Evolutionary conservation across 2,797 vertebrate genomes (phyloP).

Genomic region (Hyperoplus immaculatus): DNA sequence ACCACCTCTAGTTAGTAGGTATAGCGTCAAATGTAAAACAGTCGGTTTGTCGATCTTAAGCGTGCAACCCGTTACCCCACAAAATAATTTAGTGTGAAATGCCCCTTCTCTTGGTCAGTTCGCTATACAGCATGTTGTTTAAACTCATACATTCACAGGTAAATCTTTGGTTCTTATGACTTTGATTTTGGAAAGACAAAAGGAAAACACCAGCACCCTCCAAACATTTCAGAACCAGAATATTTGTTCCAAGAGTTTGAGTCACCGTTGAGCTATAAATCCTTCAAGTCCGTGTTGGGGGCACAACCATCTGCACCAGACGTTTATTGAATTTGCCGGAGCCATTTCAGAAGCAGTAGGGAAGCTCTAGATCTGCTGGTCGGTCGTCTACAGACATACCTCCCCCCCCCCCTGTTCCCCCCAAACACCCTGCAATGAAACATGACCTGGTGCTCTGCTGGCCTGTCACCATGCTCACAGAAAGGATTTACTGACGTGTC

Average conservation of each 20-base stretch:
- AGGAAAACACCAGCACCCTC: not conserved
- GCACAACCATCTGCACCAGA: too few relatives aligned
- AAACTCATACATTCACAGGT: too few relatives aligned
- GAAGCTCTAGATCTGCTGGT: not conserved
- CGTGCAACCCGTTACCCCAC: not conserved
- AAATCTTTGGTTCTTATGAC: not conserved
- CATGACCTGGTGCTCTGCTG: conserved; percentile 9
- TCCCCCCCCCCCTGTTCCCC: too few relatives aligned
- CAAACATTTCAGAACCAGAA: not conserved
- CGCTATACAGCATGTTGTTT: too few relatives aligned
- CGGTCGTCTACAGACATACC: conserved; percentile 8
- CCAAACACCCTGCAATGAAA: conserved; percentile 13
- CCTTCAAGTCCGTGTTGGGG: not conserved
- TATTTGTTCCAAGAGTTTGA: not conserved
- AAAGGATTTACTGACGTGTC: conserved; percentile 5
- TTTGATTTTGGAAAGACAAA: not conserved
- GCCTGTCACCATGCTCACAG: conserved; percentile 34
- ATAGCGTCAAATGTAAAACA: not conserved
- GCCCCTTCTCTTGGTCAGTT: too few relatives aligned
- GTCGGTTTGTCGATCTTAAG: not conserved
- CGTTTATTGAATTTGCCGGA: not conserved
- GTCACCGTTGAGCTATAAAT: too few relatives aligned
- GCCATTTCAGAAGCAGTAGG: not conserved
- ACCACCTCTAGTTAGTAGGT: not conserved
- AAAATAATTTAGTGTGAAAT: not conserved